Percentiles rank a stretch among this genome's conserved stretches.
These are phyloP conservation scores for Labeo catla DNA, from an alignment of 2,113 vertebrate genomes.

Conservation along the genomic window DNA sequence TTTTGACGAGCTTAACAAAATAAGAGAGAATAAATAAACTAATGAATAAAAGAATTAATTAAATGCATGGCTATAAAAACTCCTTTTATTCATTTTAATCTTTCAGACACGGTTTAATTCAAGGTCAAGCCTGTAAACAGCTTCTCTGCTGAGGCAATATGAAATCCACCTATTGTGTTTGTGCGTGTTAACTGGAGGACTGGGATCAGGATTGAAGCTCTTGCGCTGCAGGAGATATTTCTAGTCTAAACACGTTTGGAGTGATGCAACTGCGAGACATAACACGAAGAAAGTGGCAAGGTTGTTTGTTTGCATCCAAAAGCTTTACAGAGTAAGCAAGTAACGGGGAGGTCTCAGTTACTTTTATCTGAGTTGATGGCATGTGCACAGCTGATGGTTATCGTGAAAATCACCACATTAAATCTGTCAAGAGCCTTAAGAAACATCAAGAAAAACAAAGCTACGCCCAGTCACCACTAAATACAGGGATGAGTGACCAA, in stretches of 20 bases:
- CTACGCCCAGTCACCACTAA: conserved; percentile 46
- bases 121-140: conserved; percentile 30
- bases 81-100: conserved; percentile 18
- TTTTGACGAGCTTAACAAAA: conserved; percentile 15
- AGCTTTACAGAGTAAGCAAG: conserved; percentile 29
- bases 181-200: conserved; percentile 24
- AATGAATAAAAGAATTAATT: not conserved
- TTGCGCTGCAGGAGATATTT: conserved; percentile 7
- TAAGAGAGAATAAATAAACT: not conserved
- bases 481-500: not conserved
- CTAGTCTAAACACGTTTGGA: conserved; percentile 28
- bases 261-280: conserved; percentile 53
- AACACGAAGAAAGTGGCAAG: conserved; percentile 36
- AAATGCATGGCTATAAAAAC: conserved; percentile 7
- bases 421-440: conserved; percentile 18
- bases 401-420: not conserved
- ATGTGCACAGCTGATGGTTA: not conserved
- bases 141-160: conserved; percentile 27
- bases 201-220: conserved; percentile 28
- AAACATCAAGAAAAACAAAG: conserved; percentile 45
- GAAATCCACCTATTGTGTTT: conserved; percentile 41
- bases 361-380: not conserved
- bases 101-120: not conserved
- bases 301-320: conserved; percentile 36
- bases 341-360: conserved; percentile 25